These are phyloP conservation scores for Sebastolobus alascanus DNA, from an alignment of 2,797 vertebrate species.

Conservation along the genomic window DNA sequence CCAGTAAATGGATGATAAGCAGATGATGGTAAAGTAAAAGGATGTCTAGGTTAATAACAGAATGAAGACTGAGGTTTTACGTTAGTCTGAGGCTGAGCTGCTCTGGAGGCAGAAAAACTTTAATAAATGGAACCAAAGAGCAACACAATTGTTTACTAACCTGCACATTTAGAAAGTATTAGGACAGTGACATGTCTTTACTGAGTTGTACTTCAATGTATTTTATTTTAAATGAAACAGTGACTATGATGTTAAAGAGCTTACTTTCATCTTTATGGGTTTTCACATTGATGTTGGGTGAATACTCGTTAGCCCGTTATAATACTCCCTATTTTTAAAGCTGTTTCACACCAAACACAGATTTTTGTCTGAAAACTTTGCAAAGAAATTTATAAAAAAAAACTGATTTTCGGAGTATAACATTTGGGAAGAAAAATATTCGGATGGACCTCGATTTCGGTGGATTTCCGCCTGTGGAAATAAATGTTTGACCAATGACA, in stretches of 20 bases:
- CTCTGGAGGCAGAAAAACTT: neutral
- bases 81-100: constrained; percentile 6
- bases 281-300: too few species aligned
- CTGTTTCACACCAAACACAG: too few species aligned
- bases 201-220: neutral
- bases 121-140: neutral
- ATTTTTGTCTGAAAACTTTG: too few species aligned
- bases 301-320: too few species aligned
- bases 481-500: neutral
- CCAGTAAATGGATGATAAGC: constrained; percentile 32
- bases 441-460: neutral
- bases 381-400: too few species aligned
- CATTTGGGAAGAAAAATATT: neutral
- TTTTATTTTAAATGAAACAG: neutral
- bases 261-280: too few species aligned
- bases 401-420: too few species aligned
- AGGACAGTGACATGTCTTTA: neutral
- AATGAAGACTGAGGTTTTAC: constrained; percentile 4
- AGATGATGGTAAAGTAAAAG: constrained; percentile 26
- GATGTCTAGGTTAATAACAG: constrained; percentile 5
- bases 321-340: too few species aligned
- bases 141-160: neutral
- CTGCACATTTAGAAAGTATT: neutral
- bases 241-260: too few species aligned
- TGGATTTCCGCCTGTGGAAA: neutral